phyloP scores from a whole-genome alignment of 2,113 vertebrate genomes.

The Myotis lucifugus region DNA sequence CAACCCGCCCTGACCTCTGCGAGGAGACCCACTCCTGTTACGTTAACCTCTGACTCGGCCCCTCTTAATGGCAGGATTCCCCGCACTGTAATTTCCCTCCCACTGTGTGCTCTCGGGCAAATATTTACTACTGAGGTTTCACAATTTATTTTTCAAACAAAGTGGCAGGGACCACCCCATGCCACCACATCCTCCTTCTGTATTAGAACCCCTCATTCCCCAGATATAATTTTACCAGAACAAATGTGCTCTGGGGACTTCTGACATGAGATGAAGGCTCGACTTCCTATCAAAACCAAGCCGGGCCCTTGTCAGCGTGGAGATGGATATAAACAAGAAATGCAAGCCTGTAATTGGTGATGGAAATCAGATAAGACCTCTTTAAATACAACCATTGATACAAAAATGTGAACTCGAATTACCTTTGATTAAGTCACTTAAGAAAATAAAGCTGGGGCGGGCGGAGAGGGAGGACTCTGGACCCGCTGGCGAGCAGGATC shows the following conservation, averaged over 20 bases:
- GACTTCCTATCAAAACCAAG: conserved; percentile 88
- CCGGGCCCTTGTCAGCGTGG: conserved; percentile 84
- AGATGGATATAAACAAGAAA: conserved; percentile 90
- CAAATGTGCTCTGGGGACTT: conserved; percentile 85
- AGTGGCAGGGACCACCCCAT: conserved; percentile 87
- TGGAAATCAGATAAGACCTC: conserved; percentile 90
- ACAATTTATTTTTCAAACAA: conserved; percentile 88
- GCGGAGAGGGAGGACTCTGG: conserved; percentile 78
- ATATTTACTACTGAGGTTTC: conserved; percentile 86
- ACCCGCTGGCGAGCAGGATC: conserved; percentile 59
- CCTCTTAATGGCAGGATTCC: conserved; percentile 83
- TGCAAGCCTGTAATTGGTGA: conserved; percentile 88
- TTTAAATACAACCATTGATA: conserved; percentile 90
- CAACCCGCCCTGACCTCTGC: conserved; percentile 82
- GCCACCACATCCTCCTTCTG: conserved; percentile 78
- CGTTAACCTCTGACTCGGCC: conserved; percentile 87
- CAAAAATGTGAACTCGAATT: conserved; percentile 87
- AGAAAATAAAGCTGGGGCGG: conserved; percentile 84
- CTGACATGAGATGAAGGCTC: conserved; percentile 83
- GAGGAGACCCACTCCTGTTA: conserved; percentile 87
- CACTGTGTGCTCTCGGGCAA: conserved; percentile 81
- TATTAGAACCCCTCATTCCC: conserved; percentile 83
- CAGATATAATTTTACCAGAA: conserved; percentile 88
- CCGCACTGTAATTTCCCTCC: conserved; percentile 84
- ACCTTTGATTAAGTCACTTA: conserved; percentile 89